phyloP scores from a whole-genome alignment of 2,113 vertebrate genomes.

The Anguilla rostrata region DNA sequence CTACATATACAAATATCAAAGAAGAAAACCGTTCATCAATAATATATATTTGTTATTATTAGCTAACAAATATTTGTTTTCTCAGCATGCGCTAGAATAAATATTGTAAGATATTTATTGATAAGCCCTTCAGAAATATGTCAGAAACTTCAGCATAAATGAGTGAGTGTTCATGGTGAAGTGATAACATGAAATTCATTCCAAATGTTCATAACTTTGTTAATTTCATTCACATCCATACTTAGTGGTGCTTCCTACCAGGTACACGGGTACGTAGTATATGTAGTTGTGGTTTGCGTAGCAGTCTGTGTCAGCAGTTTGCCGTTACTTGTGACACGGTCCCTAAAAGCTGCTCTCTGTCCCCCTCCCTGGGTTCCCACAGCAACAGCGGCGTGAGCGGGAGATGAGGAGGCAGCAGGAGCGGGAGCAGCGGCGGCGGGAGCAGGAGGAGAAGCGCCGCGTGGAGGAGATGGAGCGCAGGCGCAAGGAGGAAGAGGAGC shows the following conservation, averaged over 20 bases:
- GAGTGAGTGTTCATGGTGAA: too few species aligned
- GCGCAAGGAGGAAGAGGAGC: constrained; percentile 93
- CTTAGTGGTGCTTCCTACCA: not conserved
- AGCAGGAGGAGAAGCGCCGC: constrained; percentile 92
- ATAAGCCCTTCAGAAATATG: too few species aligned
- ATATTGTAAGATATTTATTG: too few species aligned
- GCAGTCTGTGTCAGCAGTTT: not conserved
- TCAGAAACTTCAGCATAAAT: too few species aligned
- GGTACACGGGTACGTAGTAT: not conserved
- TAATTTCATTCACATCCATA: not conserved
- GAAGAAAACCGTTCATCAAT: too few species aligned
- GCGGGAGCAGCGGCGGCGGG: constrained; percentile 90
- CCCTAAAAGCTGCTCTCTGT: constrained; percentile 12
- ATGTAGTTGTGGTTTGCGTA: too few species aligned
- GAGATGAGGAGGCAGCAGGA: constrained; percentile 96
- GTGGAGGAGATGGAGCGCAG: constrained; percentile 90
- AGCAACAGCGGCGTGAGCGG: constrained; percentile 97
- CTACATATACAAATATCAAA: too few species aligned
- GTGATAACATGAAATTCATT: not conserved
- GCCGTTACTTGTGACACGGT: not conserved
- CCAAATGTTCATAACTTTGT: not conserved
- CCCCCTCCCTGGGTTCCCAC: constrained; percentile 4
- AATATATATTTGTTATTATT: too few species aligned
- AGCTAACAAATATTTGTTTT: too few species aligned
- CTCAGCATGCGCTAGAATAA: too few species aligned